Evolutionary conservation across 53 echinoderm and acorn worm species (phyloP).

Genomic region (Luidia sarsii): DNA sequence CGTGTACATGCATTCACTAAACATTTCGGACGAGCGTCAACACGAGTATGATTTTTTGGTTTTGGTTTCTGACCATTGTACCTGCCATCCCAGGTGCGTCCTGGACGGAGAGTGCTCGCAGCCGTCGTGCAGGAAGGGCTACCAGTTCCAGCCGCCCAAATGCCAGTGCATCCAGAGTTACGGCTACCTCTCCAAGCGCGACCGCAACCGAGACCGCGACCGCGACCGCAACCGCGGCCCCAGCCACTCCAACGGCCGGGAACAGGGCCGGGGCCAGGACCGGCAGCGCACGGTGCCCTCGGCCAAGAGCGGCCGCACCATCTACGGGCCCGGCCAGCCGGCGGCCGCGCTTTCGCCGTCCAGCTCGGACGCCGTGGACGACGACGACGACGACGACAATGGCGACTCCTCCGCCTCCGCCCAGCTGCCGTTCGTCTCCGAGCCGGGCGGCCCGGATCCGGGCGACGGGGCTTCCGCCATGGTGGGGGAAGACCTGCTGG

Average conservation of each 20-base stretch:
- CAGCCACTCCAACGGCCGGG: not conserved
- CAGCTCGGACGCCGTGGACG: not conserved
- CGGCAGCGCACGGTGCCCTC: not conserved
- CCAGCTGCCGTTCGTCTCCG: too few relatives aligned
- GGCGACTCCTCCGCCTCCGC: not conserved
- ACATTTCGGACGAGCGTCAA: too few relatives aligned
- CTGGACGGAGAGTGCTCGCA: slow-evolving; percentile 16
- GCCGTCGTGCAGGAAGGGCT: slow-evolving; percentile 33
- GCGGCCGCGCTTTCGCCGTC: not conserved
- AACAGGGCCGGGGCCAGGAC: not conserved
- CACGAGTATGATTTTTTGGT: too few relatives aligned
- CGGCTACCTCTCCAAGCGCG: not conserved
- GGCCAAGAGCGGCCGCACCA: slow-evolving; percentile 9
- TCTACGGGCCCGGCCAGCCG: not conserved
- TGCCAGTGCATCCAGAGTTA: slow-evolving; percentile 17
- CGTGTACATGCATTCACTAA: too few relatives aligned
- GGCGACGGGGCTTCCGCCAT: too few relatives aligned
- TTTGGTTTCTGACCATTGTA: too few relatives aligned
- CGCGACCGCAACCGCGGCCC: not conserved
- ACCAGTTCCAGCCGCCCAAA: not conserved
- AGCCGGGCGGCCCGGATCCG: too few relatives aligned
- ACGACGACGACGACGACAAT: not conserved
- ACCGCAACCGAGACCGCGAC: not conserved
- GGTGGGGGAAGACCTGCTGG: too few relatives aligned
- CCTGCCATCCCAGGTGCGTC: slow-evolving; percentile 36